A percentile compares a stretch with the other conserved stretches of the same genome.
phyloP scores from a whole-genome alignment of 2,888 invertebrate genomes.

The Parthenolecanium corni region DNA sequence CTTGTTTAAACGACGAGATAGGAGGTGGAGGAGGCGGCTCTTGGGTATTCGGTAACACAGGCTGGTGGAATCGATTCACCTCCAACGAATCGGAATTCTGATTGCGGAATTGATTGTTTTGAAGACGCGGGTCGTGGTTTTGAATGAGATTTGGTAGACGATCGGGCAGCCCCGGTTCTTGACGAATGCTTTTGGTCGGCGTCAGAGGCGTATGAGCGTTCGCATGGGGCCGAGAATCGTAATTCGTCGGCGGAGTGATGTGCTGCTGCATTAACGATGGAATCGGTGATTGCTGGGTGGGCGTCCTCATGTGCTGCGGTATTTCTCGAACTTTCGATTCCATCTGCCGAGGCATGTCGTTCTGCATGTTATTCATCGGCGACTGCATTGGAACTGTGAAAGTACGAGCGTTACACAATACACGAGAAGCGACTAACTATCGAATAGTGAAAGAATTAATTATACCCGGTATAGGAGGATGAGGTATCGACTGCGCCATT shows the following conservation, averaged over 20 bases:
- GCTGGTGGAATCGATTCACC: neutral
- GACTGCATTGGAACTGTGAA: slow-evolving; percentile 14
- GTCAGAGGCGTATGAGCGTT: neutral
- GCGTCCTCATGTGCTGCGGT: neutral
- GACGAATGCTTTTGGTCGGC: neutral
- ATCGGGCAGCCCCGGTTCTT: slow-evolving; percentile 6
- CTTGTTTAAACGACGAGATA: slow-evolving; percentile 3
- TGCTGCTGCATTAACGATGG: slow-evolving; percentile 14
- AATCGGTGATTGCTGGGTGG: neutral
- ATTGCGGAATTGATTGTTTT: slow-evolving; percentile 7
- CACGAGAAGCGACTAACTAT: neutral
- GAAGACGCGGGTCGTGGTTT: slow-evolving; percentile 12
- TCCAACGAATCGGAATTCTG: slow-evolving; percentile 11
- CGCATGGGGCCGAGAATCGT: neutral
- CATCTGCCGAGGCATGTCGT: neutral
- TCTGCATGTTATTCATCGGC: slow-evolving; percentile 5
- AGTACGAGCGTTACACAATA: neutral
- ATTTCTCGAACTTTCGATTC: slow-evolving; percentile 6
- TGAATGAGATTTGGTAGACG: slow-evolving; percentile 17
- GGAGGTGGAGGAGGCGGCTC: slow-evolving; percentile 10
- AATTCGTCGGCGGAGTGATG: neutral
- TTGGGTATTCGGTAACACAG: slow-evolving; percentile 3
- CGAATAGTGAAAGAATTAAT: neutral
- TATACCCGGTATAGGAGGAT: slow-evolving; percentile 34
- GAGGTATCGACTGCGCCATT: slow-evolving; percentile 16